phyloP scores from a whole-genome alignment of 2,797 vertebrate species.

The Paguma larvata region DNA sequence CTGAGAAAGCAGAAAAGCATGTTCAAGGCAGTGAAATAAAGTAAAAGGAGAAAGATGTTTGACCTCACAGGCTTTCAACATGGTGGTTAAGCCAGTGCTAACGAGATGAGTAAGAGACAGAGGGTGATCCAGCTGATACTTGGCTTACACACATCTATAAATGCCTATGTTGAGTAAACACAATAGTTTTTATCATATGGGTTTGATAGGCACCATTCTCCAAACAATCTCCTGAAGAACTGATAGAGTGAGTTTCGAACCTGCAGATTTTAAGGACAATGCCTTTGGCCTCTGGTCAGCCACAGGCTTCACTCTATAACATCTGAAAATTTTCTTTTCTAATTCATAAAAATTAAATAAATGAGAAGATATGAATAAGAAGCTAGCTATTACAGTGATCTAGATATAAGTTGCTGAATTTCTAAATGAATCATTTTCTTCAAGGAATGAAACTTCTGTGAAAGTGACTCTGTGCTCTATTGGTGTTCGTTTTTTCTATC shows the following conservation, averaged over 20 bases:
- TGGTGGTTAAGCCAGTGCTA: not conserved
- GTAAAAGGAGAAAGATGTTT: not conserved
- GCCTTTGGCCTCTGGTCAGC: not conserved
- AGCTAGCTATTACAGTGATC: not conserved
- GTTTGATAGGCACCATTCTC: not conserved
- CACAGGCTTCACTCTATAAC: not conserved
- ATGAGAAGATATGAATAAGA: not conserved
- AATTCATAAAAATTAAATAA: not conserved
- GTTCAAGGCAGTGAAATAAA: not conserved
- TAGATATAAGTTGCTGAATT: not conserved
- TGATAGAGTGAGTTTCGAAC: not conserved
- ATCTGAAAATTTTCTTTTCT: not conserved
- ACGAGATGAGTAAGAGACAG: not conserved
- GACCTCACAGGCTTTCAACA: not conserved
- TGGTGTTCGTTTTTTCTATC: constrained; percentile 8
- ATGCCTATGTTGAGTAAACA: not conserved
- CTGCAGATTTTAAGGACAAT: not conserved
- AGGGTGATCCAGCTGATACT: not conserved
- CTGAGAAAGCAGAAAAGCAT: not conserved
- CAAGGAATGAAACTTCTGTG: not conserved
- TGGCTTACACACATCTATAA: not conserved
- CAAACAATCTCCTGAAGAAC: not conserved
- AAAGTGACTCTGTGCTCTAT: not conserved
- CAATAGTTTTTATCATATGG: not conserved
- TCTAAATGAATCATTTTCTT: not conserved